Evolutionary conservation across 2,113 vertebrate genomes (phyloP).

Genomic region (Cebidichthys violaceus): DNA sequence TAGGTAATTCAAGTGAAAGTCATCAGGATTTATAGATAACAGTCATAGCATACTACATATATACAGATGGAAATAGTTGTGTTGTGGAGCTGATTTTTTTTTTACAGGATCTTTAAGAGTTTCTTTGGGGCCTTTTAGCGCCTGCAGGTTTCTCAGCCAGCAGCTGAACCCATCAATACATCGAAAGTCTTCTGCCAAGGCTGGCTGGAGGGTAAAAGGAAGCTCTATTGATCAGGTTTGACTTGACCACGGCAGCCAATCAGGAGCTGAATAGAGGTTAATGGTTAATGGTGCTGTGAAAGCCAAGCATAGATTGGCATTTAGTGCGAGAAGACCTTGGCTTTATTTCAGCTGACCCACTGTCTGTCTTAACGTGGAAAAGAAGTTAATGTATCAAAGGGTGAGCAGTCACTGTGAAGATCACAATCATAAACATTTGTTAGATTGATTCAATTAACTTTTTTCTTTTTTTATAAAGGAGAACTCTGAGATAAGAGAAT

Average conservation of each 20-base stretch:
- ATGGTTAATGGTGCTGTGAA: conserved; percentile 56
- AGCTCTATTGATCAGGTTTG: conserved; percentile 68
- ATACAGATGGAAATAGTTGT: neutral
- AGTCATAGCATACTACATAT: neutral
- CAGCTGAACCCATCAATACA: conserved; percentile 57
- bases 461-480: neutral
- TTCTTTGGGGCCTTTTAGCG: conserved; percentile 10
- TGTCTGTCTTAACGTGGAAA: conserved; percentile 33
- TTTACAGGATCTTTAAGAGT: conserved; percentile 22
- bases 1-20: neutral
- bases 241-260: conserved; percentile 54
- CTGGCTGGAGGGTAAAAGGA: conserved; percentile 56
- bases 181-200: conserved; percentile 54
- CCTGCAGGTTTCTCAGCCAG: conserved; percentile 20
- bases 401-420: conserved; percentile 4
- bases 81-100: neutral
- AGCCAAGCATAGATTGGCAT: conserved; percentile 73
- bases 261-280: conserved; percentile 70
- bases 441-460: conserved; percentile 34
- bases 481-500: neutral
- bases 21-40: neutral
- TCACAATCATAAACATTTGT: conserved; percentile 24
- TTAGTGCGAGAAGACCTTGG: conserved; percentile 54
- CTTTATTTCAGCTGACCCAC: conserved; percentile 60
- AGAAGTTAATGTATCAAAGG: conserved; percentile 46